Evolutionary conservation across 2,797 vertebrate species (phyloP).

Genomic region (Antrozous pallidus): DNA sequence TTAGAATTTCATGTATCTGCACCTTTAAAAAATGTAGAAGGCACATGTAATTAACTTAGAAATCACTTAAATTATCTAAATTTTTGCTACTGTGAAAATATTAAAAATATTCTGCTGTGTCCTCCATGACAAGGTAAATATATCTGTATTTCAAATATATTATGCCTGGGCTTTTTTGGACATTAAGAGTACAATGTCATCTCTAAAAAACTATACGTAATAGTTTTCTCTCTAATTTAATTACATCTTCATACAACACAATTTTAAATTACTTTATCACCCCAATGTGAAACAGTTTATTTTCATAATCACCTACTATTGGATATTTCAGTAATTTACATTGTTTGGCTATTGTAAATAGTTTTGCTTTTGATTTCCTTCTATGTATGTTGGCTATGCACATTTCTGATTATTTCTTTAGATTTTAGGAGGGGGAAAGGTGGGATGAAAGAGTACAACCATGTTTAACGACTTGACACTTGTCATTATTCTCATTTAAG

Average conservation of each 20-base stretch:
- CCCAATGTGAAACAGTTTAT: not conserved
- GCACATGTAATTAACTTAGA: not conserved
- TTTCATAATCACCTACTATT: not conserved
- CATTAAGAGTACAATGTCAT: not conserved
- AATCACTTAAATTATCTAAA: not conserved
- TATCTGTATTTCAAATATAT: not conserved
- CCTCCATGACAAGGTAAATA: not conserved
- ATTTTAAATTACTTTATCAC: not conserved
- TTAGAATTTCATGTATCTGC: not conserved
- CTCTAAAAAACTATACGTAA: not conserved
- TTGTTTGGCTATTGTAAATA: not conserved
- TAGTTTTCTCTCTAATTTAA: not conserved
- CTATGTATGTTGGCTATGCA: not conserved
- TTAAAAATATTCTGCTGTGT: not conserved
- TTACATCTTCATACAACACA: not conserved
- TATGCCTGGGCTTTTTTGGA: not conserved
- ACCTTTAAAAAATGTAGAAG: not conserved
- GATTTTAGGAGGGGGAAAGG: not conserved
- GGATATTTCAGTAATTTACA: not conserved
- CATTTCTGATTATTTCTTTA: not conserved
- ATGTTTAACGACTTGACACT: not conserved
- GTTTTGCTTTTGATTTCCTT: not conserved
- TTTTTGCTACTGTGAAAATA: not conserved
- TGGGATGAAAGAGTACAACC: not conserved
- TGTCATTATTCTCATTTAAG: not conserved